Evolutionary conservation across 2,113 vertebrate species (phyloP).

Genomic region (Ciconia stormi): DNA sequence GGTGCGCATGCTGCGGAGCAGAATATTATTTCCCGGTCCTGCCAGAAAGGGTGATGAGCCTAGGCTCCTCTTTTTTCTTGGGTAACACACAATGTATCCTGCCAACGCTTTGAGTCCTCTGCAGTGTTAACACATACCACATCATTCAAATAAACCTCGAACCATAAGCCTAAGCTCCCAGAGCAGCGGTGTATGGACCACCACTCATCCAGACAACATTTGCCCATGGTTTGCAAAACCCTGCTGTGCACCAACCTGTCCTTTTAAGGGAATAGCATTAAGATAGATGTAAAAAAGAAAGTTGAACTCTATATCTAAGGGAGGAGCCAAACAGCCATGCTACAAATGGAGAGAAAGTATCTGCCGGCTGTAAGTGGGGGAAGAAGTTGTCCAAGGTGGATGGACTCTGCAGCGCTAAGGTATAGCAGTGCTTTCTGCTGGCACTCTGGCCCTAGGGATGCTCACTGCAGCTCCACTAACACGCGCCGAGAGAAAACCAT

Average conservation of each 20-base stretch:
- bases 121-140: not conserved
- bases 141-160: not conserved
- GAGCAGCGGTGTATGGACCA: rapidly evolving
- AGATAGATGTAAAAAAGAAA: not conserved
- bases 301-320: not conserved
- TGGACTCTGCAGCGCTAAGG: not conserved
- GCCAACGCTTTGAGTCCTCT: not conserved
- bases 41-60: not conserved
- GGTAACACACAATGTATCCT: rapidly evolving
- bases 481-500: not conserved
- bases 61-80: not conserved
- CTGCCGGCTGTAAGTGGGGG: not conserved
- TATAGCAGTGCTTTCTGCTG: not conserved
- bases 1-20: not conserved
- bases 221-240: rapidly evolving
- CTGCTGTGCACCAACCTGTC: rapidly evolving
- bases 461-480: not conserved
- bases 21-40: not conserved
- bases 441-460: not conserved
- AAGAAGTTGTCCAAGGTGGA: not conserved
- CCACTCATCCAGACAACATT: not conserved
- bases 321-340: not conserved
- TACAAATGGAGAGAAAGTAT: not conserved
- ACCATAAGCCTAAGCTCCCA: not conserved
- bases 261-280: not conserved